Evolutionary conservation across 2,797 vertebrate genomes (phyloP), one percentile per base, ranked within the genome.

Genomic region (Salarias fasciatus): DNA sequence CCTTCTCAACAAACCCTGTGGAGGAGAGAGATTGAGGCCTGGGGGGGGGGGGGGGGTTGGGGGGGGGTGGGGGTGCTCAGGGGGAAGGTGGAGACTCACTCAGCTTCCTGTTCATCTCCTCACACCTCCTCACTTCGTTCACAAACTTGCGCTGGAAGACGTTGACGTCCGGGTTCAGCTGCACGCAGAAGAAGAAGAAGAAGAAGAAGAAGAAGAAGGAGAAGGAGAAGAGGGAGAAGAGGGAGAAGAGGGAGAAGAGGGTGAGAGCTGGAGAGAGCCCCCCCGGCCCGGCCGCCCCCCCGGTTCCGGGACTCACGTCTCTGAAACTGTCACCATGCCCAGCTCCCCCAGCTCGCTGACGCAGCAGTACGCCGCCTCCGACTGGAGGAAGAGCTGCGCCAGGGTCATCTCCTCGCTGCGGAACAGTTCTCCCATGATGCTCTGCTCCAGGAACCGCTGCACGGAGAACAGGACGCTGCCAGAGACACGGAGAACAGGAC

Each of bases 91-190:
- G n/a, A n/a, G n/a, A 94, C 96, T 81, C 90, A 99, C 97, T 92
- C 11, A 99, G 94, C 76, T 99, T 99, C 63, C 97, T 91, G 89
- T 99, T 97, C 97, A 99, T 99, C 79, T 99, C 97, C 80, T 99
- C 97, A 61, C 97, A 99, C 63, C 97, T 91, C 79, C 97, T 88
- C 52, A 99, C 97, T 90, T 99, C 97, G 74, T 99, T 99, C 53
- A 99, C 97, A 90, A 99, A 99, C 83, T 99, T 99, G 12, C 97
- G 92, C 73, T 99, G 97, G 88, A 99, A 99, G 51, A 99, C 97
- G 28, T 99, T 99, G 57, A 99, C 95, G 45, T 98, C 96, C 5
- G 97, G 97, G 86, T 99, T 99, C 63, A 99, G 87, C 97, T 99
- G 88, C 45, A 64, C 75, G 69, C 5, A 18, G 18, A 31, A 37